A percentile compares a stretch with the other conserved stretches of the same genome.
Conservation (phyloP, 2,888 invertebrate species). For the Cecidostiba fungosa region DNA sequence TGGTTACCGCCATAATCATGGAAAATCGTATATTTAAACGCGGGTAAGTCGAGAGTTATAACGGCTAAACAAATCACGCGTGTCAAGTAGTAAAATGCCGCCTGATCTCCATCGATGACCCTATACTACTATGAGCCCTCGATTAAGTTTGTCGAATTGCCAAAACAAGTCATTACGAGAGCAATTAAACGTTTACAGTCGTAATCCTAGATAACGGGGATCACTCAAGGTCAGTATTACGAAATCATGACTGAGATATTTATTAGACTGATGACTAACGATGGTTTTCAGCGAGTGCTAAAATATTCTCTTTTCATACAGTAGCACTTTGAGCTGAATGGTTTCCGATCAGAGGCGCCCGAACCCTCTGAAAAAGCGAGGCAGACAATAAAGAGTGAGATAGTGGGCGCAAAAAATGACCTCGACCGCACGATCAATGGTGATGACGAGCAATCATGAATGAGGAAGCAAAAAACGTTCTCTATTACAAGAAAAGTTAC, state of each 20-base stretch:
- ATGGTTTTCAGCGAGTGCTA: background rate
- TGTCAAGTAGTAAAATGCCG: background rate
- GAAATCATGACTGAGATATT: background rate
- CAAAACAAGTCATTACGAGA: conserved; percentile 30
- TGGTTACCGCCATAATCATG: background rate
- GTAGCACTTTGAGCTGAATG: background rate
- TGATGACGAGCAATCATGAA: background rate
- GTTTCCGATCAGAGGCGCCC: background rate
- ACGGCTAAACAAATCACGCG: conserved; percentile 37
- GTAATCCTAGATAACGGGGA: background rate
- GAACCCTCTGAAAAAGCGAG: background rate
- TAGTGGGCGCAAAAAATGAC: background rate
- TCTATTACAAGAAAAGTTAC: background rate
- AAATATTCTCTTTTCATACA: background rate
- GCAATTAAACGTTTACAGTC: conserved; percentile 32
- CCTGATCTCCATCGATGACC: no score
- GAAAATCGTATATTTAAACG: background rate
- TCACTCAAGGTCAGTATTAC: background rate
- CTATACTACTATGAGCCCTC: background rate
- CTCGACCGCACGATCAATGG: background rate
- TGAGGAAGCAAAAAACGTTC: background rate
- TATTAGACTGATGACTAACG: background rate
- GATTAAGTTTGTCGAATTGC: conserved; percentile 4
- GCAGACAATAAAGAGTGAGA: background rate
- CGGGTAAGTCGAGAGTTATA: background rate